Conservation (phyloP, 2,113 vertebrate genomes). For the Pituophis catenifer region DNA sequence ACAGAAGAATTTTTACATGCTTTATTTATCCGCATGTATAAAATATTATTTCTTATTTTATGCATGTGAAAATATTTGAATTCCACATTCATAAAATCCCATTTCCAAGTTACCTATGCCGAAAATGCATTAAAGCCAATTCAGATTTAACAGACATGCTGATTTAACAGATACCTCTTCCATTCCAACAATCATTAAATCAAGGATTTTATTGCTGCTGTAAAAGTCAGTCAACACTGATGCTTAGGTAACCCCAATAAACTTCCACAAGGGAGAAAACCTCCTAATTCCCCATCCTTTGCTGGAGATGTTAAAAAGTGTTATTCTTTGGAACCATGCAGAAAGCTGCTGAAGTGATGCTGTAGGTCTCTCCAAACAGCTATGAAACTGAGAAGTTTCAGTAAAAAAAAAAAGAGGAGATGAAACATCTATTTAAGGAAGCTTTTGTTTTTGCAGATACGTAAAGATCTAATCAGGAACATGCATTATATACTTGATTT, state of each 20-base stretch:
- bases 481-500: not conserved
- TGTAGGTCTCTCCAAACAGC: not conserved
- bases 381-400: not conserved
- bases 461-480: not conserved
- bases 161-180: not conserved
- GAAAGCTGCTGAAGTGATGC: not conserved
- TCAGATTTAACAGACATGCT: not conserved
- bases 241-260: not conserved
- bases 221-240: not conserved
- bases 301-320: not conserved
- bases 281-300: not conserved
- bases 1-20: not conserved
- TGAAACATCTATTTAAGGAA: not conserved
- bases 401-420: not conserved
- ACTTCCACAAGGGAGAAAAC: not conserved
- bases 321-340: not conserved
- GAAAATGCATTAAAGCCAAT: not conserved
- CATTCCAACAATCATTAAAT: not conserved
- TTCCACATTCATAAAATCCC: not conserved
- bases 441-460: not conserved
- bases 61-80: not conserved
- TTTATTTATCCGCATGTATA: not conserved
- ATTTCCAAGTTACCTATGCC: not conserved
- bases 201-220: not conserved
- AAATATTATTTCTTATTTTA: not conserved